Conservation (phyloP, 2,888 invertebrate species). For the Flexamia atlantica region DNA sequence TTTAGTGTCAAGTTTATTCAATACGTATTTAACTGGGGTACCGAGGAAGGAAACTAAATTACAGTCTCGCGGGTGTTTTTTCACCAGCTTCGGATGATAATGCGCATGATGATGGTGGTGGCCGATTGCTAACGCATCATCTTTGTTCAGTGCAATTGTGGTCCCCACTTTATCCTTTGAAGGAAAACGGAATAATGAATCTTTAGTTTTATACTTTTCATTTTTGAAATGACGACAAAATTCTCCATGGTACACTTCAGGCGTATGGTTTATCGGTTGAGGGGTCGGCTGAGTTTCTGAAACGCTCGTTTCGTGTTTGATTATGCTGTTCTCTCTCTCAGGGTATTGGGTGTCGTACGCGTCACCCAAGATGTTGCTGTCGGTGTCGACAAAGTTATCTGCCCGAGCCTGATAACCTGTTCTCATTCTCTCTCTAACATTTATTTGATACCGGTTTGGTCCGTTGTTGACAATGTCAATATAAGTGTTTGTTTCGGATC, state of each 20-base stretch:
- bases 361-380: neutral
- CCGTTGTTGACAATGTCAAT: slow-evolving; percentile 12
- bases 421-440: slow-evolving; percentile 14
- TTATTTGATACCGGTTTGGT: slow-evolving; percentile 2
- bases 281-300: neutral
- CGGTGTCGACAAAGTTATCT: neutral
- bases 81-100: neutral
- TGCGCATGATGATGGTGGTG: neutral
- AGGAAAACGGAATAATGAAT: slow-evolving; percentile 25
- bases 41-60: slow-evolving; percentile 45
- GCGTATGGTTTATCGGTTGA: neutral
- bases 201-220: neutral
- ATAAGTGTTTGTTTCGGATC: neutral
- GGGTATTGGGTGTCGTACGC: neutral
- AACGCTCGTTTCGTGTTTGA: neutral
- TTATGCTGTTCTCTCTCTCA: neutral
- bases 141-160: neutral
- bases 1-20: slow-evolving; percentile 39
- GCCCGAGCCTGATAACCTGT: neutral
- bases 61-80: slow-evolving; percentile 32
- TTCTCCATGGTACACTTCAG: neutral
- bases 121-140: neutral
- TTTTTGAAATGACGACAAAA: slow-evolving; percentile 34
- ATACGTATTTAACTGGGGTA: slow-evolving; percentile 27
- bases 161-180: neutral